phyloP scores from a whole-genome alignment of 2,888 invertebrate species.

The Plebejus argus region DNA sequence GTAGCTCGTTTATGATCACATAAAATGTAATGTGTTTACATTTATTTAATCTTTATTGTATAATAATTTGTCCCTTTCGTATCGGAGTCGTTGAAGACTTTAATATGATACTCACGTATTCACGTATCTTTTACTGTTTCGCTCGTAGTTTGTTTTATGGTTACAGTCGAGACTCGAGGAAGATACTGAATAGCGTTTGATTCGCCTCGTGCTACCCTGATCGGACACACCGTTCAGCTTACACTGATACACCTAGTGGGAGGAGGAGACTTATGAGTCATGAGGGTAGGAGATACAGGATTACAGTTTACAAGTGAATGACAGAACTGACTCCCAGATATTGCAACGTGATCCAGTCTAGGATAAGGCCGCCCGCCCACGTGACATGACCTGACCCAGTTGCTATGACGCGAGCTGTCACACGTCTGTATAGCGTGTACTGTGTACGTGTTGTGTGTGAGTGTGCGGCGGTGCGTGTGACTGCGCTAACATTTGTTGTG shows the following conservation, averaged over 20 bases:
- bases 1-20: conserved; percentile 21
- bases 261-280: neutral
- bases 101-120: neutral
- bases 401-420: neutral
- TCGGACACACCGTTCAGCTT: neutral
- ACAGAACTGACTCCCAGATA: neutral
- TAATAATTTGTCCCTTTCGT: neutral
- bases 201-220: no score
- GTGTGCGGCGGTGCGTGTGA: conserved; percentile 14
- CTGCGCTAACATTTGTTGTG: conserved; percentile 26
- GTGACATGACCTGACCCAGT: neutral
- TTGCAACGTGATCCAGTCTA: neutral
- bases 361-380: neutral
- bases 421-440: no score
- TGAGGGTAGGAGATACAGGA: neutral
- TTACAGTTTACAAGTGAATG: neutral
- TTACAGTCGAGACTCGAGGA: neutral
- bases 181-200: no score
- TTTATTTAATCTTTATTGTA: conserved; percentile 25
- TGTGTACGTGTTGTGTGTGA: neutral
- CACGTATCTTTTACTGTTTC: neutral
- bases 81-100: neutral
- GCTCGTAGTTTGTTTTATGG: neutral
- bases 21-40: conserved; percentile 20
- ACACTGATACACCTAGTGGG: neutral